Conservation (phyloP, 1,140 invertebrate species). For the Drosophila ambigua region DNA sequence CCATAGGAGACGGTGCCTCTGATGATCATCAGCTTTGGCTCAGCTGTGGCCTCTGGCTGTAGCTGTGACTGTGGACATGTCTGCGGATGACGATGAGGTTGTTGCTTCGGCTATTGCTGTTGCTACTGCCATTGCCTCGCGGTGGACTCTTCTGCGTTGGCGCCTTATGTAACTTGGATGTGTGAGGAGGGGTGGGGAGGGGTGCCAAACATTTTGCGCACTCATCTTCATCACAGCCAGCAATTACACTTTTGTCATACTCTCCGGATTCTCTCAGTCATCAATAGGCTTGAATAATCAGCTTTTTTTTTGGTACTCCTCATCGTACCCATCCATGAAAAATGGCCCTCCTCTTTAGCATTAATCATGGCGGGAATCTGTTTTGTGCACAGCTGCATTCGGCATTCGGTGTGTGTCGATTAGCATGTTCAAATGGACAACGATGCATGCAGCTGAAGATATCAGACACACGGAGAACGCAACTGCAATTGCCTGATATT, state of each 20-base stretch:
- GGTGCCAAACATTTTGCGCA: constrained; percentile 38
- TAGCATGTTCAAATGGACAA: constrained; percentile 12
- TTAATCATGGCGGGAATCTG: constrained; percentile 26
- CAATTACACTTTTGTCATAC: constrained; percentile 48
- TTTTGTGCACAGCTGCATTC: constrained; percentile 24
- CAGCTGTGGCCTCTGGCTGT: constrained; percentile 4
- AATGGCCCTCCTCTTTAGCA: constrained; percentile 40
- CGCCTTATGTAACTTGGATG: constrained; percentile 64
- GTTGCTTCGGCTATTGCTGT: constrained; percentile 22
- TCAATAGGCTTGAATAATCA: constrained; percentile 63
- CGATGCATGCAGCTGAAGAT: constrained; percentile 22
- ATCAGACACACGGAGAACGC: background rate
- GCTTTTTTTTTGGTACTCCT: constrained; percentile 50
- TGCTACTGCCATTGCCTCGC: constrained; percentile 32
- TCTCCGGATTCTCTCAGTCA: constrained; percentile 57
- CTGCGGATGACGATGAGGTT: constrained; percentile 43
- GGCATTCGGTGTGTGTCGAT: constrained; percentile 23
- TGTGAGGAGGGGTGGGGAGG: background rate
- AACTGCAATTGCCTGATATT: constrained; percentile 12
- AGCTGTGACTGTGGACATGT: background rate
- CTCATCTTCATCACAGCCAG: constrained; percentile 64
- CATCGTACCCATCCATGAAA: constrained; percentile 32
- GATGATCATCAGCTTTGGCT: constrained; percentile 25
- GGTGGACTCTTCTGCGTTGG: constrained; percentile 67
- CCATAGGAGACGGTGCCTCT: constrained; percentile 5